Base-by-base conservation (phyloP, 2,113 vertebrate species). In the Osmerus mordax region DNA sequence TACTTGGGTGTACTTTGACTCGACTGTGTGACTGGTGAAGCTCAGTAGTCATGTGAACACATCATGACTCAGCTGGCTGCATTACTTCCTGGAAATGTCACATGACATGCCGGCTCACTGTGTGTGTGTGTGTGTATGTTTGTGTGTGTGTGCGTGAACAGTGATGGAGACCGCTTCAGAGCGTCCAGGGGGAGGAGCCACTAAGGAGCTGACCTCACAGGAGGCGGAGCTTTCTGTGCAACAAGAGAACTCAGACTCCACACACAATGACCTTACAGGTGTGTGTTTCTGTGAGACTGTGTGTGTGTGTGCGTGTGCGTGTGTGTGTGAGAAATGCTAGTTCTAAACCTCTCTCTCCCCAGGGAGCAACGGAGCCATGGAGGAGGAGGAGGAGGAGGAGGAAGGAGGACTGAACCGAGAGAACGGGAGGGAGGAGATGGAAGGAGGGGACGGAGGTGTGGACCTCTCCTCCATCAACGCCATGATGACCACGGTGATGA, bases 401-500 rank as follows among this genome's bases (percentile, higher is more conserved):
- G 32, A 19, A 47, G 23, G 71, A 9, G 51, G 51, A 56, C 61
- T 61, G 65, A 19, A 47, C 19, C 21, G n/a, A 53, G 68, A 5
- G 3, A 16, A 16, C 29, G 63, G 29, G 63, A 65, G 19, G 78
- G 65, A 14, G 56, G 14, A 58, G 71, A 53, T 25, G 75, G 66
- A 47, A 75, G 81, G 18, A 61, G 54, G 52, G 66, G 89, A 79
- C 1, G 94, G 93, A 78, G 90, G 88, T 51, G 87, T 88, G 47
- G 94, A 95, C 81, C 85, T 94, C 81, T 93, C 93, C 74, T 92
- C 93, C 78, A 89, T 94, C 80, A 93, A 93, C 2, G 92, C 90
- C 81, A 94, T 94, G 91, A 94, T 96, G 94, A 93, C 91, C 72
- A 92, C 93, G 8, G 92, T 95, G 55, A 94, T 95, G 93, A 94